Evolutionary conservation across 1,140 invertebrate genomes (phyloP), one percentile per base, ranked within the genome.

Genomic region (Neoseiulus cucumeris): DNA sequence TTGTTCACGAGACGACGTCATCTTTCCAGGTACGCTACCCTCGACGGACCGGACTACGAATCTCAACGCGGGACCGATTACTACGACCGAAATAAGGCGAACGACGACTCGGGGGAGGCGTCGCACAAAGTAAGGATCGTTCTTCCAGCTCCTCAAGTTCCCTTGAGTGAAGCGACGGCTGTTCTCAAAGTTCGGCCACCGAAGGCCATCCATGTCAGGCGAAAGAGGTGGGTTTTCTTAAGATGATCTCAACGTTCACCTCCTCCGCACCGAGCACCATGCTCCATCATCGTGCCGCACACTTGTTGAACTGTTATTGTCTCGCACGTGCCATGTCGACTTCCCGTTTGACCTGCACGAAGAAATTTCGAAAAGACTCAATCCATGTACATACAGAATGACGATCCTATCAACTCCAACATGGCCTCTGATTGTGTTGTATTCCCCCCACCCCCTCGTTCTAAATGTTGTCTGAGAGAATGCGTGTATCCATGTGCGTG

Each of bases 141-240:
- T 59, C 33, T 39, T 39, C 33, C 33, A 9, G 33, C 33, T 6
- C 33, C 33, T 9, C 51, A 20, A 20, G 22, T 17, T 20, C 9
- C 51, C 12, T 20, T 20, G 22, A 59, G 1, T 4, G 51, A 18
- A 2, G 22, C 22, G 25, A 25, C 25, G 4, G 14, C 51, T 1
- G 22, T 5, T 12, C 2, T 59, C 14, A 25, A 2, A 59, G 2
- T 17, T 59, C 25, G 51, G 25, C 14, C 14, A n/a, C 22, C 51
- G 22, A 25, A 33, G 25, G 14, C 14, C 25, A 25, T 25, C 22
- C 51, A 59, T 14, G 33, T 25, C 14, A 59, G 51, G 22, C 51
- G 33, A 5, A 59, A 59, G 51, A 59, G 51, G 51, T 59, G 51
- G 51, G 51, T 59, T 59, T 59, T 59, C 25, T 59, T 25, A 25